Percentiles rank a stretch among this genome's conserved stretches.
phyloP scores from a whole-genome alignment of 2,113 vertebrate species.

The Barbus barbus region DNA sequence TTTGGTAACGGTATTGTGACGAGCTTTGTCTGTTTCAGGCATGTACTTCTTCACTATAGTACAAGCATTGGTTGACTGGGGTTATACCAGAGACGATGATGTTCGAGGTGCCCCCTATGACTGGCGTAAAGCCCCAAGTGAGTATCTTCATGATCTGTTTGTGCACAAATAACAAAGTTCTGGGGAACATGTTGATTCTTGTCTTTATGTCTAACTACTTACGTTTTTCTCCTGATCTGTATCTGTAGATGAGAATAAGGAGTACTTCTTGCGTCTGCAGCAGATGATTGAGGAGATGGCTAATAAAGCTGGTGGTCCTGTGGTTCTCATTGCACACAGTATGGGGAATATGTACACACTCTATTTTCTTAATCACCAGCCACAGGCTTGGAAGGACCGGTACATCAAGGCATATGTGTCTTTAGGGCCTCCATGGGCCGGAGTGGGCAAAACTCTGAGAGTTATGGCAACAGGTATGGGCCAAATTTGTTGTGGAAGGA shows the following conservation, averaged over 20 bases:
- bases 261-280: conserved; percentile 87
- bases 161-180: neutral
- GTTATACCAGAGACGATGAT: conserved; percentile 87
- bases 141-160: conserved; percentile 51
- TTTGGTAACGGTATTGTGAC: neutral
- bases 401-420: conserved; percentile 88
- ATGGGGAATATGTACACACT: conserved; percentile 98
- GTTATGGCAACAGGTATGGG: conserved; percentile 88
- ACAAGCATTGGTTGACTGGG: conserved; percentile 86
- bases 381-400: conserved; percentile 93
- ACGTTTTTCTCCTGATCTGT: neutral
- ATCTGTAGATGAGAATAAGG: conserved; percentile 87
- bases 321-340: conserved; percentile 94
- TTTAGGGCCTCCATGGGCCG: conserved; percentile 91
- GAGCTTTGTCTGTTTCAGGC: conserved; percentile 71
- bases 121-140: conserved; percentile 97
- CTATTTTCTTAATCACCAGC: conserved; percentile 93
- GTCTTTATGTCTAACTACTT: neutral
- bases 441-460: conserved; percentile 92
- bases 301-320: conserved; percentile 81
- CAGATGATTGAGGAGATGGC: conserved; percentile 93
- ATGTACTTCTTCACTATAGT: conserved; percentile 94
- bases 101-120: conserved; percentile 94
- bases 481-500: neutral
- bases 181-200: neutral